Conservation (phyloP, 2,888 invertebrate genomes). For the Oscheius onirici region DNA sequence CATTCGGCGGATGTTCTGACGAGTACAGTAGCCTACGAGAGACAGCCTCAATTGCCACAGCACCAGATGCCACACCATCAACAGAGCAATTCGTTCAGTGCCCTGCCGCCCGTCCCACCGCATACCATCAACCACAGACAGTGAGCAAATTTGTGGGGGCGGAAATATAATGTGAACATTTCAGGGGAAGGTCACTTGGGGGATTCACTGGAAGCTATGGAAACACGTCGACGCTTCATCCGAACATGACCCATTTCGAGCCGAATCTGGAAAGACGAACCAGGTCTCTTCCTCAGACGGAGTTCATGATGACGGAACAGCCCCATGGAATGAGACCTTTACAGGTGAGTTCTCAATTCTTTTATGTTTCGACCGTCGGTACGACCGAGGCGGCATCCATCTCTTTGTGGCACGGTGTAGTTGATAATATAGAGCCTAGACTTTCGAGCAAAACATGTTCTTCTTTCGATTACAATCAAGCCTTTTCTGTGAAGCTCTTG, state of each 20-base stretch:
- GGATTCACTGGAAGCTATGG: slow-evolving; percentile 11
- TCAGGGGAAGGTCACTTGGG: slow-evolving; percentile 1
- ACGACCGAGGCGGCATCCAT: too few species aligned
- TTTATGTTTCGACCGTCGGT: too few species aligned
- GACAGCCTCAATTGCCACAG: background rate
- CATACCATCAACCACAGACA: background rate
- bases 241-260: background rate
- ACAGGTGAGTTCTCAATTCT: background rate
- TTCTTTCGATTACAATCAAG: too few species aligned
- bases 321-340: too few species aligned
- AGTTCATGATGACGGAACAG: too few species aligned
- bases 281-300: too few species aligned
- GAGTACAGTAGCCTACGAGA: background rate
- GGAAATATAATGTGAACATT: background rate
- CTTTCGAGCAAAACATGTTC: too few species aligned
- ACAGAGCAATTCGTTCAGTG: slow-evolving; percentile 11
- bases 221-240: slow-evolving; percentile 7
- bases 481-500: too few species aligned
- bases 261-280: slow-evolving; percentile 2
- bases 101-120: slow-evolving; percentile 8
- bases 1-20: background rate
- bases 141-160: background rate
- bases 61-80: background rate
- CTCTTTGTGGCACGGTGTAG: too few species aligned
- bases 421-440: too few species aligned